These are phyloP conservation scores for Myotis yumanensis DNA, from an alignment of 2,113 vertebrate species.

Conservation along the genomic window DNA sequence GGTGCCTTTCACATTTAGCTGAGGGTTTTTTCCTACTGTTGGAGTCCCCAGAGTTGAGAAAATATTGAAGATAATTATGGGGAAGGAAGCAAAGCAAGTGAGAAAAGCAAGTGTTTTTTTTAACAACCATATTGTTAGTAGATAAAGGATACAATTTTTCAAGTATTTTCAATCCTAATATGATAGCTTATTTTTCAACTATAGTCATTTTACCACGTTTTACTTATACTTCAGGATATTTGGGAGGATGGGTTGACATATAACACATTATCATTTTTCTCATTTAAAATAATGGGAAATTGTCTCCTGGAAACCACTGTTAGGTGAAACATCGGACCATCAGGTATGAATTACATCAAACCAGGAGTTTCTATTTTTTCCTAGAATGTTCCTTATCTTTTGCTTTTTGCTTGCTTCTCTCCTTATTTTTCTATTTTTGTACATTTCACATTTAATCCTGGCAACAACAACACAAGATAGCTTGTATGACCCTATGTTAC, in stretches of 20 bases:
- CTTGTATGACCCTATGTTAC: neutral
- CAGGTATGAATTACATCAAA: neutral
- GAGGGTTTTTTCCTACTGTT: neutral
- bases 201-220: neutral
- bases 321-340: neutral
- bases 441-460: neutral
- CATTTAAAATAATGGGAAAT: neutral
- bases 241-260: neutral
- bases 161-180: neutral
- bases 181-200: neutral
- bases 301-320: neutral
- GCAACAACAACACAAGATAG: neutral
- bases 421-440: neutral
- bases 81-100: neutral
- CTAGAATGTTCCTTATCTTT: neutral
- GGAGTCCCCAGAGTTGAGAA: neutral
- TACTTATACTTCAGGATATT: neutral
- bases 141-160: neutral
- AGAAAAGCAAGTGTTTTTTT: neutral
- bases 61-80: neutral
- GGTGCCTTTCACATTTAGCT: neutral
- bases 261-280: neutral
- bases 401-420: neutral
- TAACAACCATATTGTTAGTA: neutral
- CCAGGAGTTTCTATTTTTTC: neutral